These are phyloP conservation scores for Aporophyla nigra DNA, from an alignment of 2,888 invertebrate species.

Conservation along the genomic window DNA sequence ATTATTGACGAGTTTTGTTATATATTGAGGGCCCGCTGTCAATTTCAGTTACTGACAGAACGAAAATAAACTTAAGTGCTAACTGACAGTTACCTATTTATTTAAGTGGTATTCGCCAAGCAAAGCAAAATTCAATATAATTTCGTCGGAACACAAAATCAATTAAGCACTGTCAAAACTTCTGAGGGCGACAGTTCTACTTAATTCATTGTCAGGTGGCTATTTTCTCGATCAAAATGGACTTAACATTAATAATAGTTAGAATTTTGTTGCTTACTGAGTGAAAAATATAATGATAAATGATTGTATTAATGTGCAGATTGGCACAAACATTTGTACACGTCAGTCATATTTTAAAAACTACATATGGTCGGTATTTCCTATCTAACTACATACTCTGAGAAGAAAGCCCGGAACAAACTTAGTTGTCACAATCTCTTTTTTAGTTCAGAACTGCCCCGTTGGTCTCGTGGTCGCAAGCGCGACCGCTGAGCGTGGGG, in stretches of 20 bases:
- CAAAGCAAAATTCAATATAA: slow-evolving; percentile 22
- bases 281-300: background rate
- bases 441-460: too few species aligned
- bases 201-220: background rate
- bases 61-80: slow-evolving; percentile 31
- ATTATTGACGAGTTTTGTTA: slow-evolving; percentile 6
- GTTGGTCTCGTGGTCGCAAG: too few species aligned
- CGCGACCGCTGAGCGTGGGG: too few species aligned
- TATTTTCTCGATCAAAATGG: slow-evolving; percentile 9
- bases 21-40: slow-evolving; percentile 12
- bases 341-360: too few species aligned
- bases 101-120: slow-evolving; percentile 2
- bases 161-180: slow-evolving; percentile 30
- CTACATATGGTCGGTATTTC: too few species aligned
- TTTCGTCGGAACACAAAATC: slow-evolving; percentile 20
- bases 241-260: background rate
- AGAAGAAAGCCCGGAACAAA: too few species aligned
- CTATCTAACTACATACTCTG: too few species aligned
- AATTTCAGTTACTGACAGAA: background rate
- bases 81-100: slow-evolving; percentile 36
- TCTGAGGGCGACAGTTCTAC: slow-evolving; percentile 10
- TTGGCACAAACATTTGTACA: too few species aligned
- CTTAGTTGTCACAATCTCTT: too few species aligned
- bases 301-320: too few species aligned
- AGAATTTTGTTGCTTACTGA: background rate